phyloP scores from a whole-genome alignment of 2,113 vertebrate species.

The Mastomys natalensis region DNA sequence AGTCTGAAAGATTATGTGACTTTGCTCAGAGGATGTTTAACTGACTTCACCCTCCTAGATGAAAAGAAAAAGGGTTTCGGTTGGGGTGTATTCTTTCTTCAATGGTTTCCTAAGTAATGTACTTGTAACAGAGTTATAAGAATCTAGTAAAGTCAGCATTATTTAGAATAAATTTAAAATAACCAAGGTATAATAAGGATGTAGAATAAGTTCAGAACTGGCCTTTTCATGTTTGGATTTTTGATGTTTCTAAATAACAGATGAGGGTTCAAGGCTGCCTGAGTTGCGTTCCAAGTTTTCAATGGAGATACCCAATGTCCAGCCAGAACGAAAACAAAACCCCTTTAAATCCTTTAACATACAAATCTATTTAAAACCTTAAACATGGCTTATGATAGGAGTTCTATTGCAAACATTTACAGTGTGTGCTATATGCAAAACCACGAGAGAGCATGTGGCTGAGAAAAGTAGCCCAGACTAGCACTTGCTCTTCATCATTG shows the following conservation, averaged over 20 bases:
- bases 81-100: background rate
- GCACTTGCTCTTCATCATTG: background rate
- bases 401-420: background rate
- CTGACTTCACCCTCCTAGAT: background rate
- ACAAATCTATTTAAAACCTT: background rate
- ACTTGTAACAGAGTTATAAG: slow-evolving; percentile 29
- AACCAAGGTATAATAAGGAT: slow-evolving; percentile 29
- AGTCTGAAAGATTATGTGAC: background rate
- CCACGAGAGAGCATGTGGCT: background rate
- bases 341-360: slow-evolving; percentile 56
- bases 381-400: background rate
- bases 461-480: background rate
- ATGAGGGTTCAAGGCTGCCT: slow-evolving; percentile 64
- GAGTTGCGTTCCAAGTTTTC: slow-evolving; percentile 69
- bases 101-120: slow-evolving; percentile 3
- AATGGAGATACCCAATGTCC: slow-evolving; percentile 73
- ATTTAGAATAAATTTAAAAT: slow-evolving; percentile 29
- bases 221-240: slow-evolving; percentile 40
- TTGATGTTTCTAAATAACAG: slow-evolving; percentile 52
- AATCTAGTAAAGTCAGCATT: background rate
- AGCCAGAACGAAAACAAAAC: slow-evolving; percentile 63
- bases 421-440: background rate
- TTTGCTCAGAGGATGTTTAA: slow-evolving; percentile 1
- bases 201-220: slow-evolving; percentile 14
- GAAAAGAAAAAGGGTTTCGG: background rate